phyloP scores from a whole-genome alignment of 2,888 invertebrate genomes.

The Ditylenchus weischeri region DNA sequence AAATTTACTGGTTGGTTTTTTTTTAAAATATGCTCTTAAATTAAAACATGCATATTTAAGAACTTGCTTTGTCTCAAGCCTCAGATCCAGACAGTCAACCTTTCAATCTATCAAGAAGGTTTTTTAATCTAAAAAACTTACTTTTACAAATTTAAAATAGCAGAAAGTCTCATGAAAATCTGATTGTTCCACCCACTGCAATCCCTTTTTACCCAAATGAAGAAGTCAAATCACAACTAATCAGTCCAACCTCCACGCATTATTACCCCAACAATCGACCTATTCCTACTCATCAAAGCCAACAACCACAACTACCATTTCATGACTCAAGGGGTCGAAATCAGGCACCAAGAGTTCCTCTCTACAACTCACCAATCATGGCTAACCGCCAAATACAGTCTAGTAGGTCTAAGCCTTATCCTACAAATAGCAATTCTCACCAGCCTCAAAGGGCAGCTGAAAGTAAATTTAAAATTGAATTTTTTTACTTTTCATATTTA shows the following conservation, averaged over 20 bases:
- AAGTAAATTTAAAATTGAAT: not conserved
- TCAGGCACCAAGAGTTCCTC: too few relatives aligned
- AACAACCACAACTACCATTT: not conserved
- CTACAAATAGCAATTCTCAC: not conserved
- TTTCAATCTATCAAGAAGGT: conserved; percentile 1
- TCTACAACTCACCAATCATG: not conserved
- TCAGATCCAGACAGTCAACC: not conserved
- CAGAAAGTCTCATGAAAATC: conserved; percentile 8
- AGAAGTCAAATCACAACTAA: not conserved
- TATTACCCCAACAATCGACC: not conserved
- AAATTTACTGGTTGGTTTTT: conserved; percentile 12
- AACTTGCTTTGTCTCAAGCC: not conserved
- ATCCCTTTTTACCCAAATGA: not conserved
- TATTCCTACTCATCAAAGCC: conserved; percentile 2
- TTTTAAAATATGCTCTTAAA: not conserved
- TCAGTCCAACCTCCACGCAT: not conserved
- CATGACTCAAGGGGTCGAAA: not conserved
- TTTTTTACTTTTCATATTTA: not conserved
- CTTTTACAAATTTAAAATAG: not conserved
- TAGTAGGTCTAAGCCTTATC: not conserved
- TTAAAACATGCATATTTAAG: too few relatives aligned
- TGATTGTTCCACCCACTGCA: not conserved
- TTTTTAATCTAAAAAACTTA: not conserved
- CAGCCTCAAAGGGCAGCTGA: not conserved
- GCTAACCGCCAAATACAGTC: not conserved